A percentile compares a stretch with the other conserved stretches of the same genome.
These are phyloP conservation scores for Ceratina australensis DNA, from an alignment of 1,140 invertebrate species.

Conservation along the genomic window DNA sequence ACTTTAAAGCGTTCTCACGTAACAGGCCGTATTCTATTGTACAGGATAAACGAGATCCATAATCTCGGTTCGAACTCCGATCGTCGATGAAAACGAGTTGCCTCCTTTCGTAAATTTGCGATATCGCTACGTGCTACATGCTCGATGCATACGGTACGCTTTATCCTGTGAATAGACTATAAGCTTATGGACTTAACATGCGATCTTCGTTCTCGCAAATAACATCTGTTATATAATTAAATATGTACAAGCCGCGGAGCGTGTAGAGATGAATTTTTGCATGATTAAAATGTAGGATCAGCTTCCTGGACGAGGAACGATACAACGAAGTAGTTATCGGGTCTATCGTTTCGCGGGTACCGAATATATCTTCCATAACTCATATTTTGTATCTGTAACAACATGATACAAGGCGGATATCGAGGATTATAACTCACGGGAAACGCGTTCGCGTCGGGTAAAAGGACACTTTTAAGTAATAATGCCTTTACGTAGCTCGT, in stretches of 20 bases:
- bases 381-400: conserved; percentile 12
- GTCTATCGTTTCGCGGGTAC: neutral
- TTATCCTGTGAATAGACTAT: neutral
- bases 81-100: neutral
- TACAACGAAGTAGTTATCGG: conserved; percentile 12
- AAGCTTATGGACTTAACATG: neutral
- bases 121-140: neutral
- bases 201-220: neutral
- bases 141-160: conserved; percentile 3
- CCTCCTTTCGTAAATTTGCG: neutral
- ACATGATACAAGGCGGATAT: neutral
- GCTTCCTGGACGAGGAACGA: neutral
- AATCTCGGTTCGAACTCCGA: neutral
- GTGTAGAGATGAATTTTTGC: conserved; percentile 5
- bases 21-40: neutral
- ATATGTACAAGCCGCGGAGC: no score
- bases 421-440: neutral
- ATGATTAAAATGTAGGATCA: conserved; percentile 12
- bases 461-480: conserved; percentile 20
- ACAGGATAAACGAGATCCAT: neutral
- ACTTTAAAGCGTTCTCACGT: conserved; percentile 8
- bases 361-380: neutral
- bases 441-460: neutral
- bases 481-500: neutral
- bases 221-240: neutral